Base-by-base conservation (phyloP, 2,888 invertebrate species). In the Baronia brevicornis region DNA sequence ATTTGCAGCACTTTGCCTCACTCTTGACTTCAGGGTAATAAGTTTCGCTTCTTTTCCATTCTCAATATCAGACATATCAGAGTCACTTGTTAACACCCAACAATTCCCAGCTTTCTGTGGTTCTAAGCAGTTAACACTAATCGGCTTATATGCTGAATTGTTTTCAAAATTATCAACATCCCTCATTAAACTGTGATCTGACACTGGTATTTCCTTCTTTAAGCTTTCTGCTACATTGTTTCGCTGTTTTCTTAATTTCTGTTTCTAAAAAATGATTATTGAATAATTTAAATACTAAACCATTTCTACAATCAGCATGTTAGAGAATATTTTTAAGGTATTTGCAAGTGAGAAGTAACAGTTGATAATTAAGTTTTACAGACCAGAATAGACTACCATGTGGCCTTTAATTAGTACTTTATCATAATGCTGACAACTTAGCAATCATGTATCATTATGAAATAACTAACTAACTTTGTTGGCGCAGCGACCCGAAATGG, bases 11-110 rank as follows among this genome's bases (percentile, higher is more conserved):
- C 89, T 86, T 48, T 91, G 87, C 24, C 93, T 84, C 2, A 92
- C 87, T 69, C 88, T 88, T 6, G 88, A 86, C 51, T 87, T 86
- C 18, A 85, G 58, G 4, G 79, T 74, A 36, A 77, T 60, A 14
- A 84, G 46, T 47, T 79, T 84, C n/a, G 78, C 78, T 38, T 85
- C 85, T 24, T 77, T 72, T 9, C 74, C 82, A 32, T 68, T 79
- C 54, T 90, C 90, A 0, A 86, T 69, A 60, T 90, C 90, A 0
- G 90, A 90, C 64, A 87, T 84, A 55, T 91, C 91, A 0, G 90
- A 90, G 51, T 91, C 91, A 47, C 90, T 90, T 0, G 89, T 89
- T 47, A 84, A 54, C 0, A 75, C 50, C 72, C 71, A 77, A 23
- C 47, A 51, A 11, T 62, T 62, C 30, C 63, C 72, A 5, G 51